A percentile compares a stretch with the other conserved stretches of the same genome.
Evolutionary conservation across 1,140 invertebrate species (phyloP).

Genomic region (Bombus confusus): DNA sequence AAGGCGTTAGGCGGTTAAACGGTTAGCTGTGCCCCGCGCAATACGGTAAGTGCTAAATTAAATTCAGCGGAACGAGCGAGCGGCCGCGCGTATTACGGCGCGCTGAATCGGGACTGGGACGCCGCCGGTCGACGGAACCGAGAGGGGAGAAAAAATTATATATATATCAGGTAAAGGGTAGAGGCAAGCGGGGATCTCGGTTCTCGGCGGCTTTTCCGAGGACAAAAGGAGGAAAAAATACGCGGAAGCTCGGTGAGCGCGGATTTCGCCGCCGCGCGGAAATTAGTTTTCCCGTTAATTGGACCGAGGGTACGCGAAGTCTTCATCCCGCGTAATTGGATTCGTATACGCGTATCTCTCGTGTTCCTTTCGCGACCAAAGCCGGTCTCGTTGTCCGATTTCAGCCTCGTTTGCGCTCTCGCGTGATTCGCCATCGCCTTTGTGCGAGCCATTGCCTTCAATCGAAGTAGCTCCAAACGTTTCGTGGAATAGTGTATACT

Average conservation of each 20-base stretch:
- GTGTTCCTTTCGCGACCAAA: slow-evolving; percentile 26
- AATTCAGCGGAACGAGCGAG: slow-evolving; percentile 66
- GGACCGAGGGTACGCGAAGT: slow-evolving; percentile 63
- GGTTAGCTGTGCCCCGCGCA: slow-evolving; percentile 65
- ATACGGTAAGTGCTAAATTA: slow-evolving; percentile 75
- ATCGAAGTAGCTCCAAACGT: not conserved
- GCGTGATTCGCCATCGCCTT: not conserved
- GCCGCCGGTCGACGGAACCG: not conserved
- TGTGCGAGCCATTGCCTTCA: not conserved
- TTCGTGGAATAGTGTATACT: not conserved
- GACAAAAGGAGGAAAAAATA: slow-evolving; percentile 51
- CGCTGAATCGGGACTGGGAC: slow-evolving; percentile 17
- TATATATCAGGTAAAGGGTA: not conserved
- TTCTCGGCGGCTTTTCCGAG: not conserved
- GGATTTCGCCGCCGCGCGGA: slow-evolving; percentile 62
- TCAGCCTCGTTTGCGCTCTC: slow-evolving; percentile 32
- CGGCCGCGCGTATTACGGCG: slow-evolving; percentile 51
- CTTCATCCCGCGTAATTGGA: slow-evolving; percentile 74
- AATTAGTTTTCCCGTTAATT: slow-evolving; percentile 79
- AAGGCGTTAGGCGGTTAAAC: slow-evolving; percentile 69
- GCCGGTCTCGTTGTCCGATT: slow-evolving; percentile 40
- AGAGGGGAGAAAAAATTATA: not conserved
- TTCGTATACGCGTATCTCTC: slow-evolving; percentile 68
- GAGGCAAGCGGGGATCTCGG: slow-evolving; percentile 17
- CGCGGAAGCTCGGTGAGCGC: slow-evolving; percentile 45